A percentile compares a stretch with the other conserved stretches of the same genome.
These are phyloP conservation scores for Rhyacichthys aspro DNA, from an alignment of 2,797 vertebrate genomes.

Conservation along the genomic window DNA sequence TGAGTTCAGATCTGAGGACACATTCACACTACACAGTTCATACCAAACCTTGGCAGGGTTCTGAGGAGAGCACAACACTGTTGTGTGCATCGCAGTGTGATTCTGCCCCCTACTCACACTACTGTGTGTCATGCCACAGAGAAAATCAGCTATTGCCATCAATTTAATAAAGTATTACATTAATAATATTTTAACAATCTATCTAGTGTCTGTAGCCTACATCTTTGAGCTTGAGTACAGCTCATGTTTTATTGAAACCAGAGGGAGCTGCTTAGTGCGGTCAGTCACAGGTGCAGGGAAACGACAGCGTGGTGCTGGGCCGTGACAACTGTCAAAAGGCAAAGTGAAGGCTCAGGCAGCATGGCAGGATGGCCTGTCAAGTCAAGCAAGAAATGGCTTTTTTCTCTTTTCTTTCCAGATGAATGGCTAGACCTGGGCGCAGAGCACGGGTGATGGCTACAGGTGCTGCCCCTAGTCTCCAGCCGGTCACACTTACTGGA, in stretches of 20 bases:
- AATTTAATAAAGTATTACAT: conserved; percentile 16
- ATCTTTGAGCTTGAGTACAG: conserved; percentile 23
- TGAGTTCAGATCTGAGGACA: too few species aligned
- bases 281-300: conserved; percentile 65
- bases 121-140: neutral
- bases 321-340: conserved; percentile 69
- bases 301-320: conserved; percentile 47
- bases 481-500: conserved; percentile 65
- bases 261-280: conserved; percentile 55
- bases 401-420: conserved; percentile 34
- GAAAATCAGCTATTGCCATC: neutral
- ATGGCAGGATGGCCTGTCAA: conserved; percentile 45
- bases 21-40: too few species aligned
- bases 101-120: too few species aligned
- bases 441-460: conserved; percentile 40
- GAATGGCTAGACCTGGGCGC: conserved; percentile 43
- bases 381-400: conserved; percentile 50
- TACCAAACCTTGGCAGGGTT: too few species aligned
- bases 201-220: conserved; percentile 15
- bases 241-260: conserved; percentile 61
- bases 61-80: too few species aligned
- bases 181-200: conserved; percentile 24
- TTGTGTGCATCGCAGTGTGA: too few species aligned
- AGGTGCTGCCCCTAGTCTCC: conserved; percentile 50
- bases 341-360: conserved; percentile 55